phyloP scores from a whole-genome alignment of 2,113 vertebrate species.

The Grammomys surdaster region DNA sequence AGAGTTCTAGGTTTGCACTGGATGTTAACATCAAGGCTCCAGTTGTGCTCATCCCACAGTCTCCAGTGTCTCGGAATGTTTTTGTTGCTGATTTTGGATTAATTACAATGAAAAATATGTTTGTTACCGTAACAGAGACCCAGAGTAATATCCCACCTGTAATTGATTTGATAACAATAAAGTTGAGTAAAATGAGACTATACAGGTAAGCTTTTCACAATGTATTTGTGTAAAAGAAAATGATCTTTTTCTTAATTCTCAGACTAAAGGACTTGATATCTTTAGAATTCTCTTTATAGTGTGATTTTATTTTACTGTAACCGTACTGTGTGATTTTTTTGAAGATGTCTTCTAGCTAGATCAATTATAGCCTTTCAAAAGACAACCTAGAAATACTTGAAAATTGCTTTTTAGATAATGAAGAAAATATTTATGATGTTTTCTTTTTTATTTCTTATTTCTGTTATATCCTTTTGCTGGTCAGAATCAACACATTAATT shows the following conservation, averaged over 20 bases:
- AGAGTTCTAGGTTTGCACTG: slow-evolving; percentile 92
- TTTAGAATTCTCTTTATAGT: slow-evolving; percentile 19
- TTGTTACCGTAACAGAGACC: slow-evolving; percentile 88
- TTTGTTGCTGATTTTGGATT: slow-evolving; percentile 96
- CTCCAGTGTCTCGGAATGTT: slow-evolving; percentile 92
- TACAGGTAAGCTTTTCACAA: slow-evolving; percentile 90
- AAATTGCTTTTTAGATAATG: slow-evolving; percentile 2
- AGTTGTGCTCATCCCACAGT: slow-evolving; percentile 96
- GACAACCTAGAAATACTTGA: slow-evolving; percentile 32
- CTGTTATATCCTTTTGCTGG: background rate
- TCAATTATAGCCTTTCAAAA: slow-evolving; percentile 36
- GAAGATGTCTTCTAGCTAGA: background rate
- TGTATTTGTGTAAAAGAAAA: background rate
- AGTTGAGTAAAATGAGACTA: slow-evolving; percentile 95
- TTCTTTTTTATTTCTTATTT: background rate
- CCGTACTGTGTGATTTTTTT: background rate
- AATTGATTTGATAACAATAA: slow-evolving; percentile 94
- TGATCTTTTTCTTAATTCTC: background rate
- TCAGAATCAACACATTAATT: background rate
- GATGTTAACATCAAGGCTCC: slow-evolving; percentile 96
- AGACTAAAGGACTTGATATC: background rate
- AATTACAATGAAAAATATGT: slow-evolving; percentile 94
- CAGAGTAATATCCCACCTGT: slow-evolving; percentile 91
- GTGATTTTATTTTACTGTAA: slow-evolving; percentile 53
- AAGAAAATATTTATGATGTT: background rate